phyloP scores from a whole-genome alignment of 2,888 invertebrate species.

The Actias luna region DNA sequence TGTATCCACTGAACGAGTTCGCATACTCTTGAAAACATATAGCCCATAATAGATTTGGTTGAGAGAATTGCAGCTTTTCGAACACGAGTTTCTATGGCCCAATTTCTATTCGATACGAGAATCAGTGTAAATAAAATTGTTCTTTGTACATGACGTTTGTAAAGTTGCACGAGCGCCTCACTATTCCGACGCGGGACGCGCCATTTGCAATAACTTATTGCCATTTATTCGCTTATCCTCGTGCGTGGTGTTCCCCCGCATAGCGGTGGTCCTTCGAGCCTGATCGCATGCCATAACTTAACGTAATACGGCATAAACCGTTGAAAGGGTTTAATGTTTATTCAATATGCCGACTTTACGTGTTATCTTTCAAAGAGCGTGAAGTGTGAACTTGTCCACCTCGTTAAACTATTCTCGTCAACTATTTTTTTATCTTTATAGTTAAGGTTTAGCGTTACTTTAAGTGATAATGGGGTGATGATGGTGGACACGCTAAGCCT shows the following conservation, averaged over 20 bases:
- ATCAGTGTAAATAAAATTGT: background rate
- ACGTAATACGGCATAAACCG: slow-evolving; percentile 30
- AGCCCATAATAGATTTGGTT: no score
- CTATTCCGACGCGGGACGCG: slow-evolving; percentile 28
- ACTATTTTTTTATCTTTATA: no score
- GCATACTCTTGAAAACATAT: no score
- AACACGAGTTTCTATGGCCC: no score
- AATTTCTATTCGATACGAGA: no score
- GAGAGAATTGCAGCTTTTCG: no score
- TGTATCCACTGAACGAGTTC: no score
- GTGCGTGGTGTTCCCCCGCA: slow-evolving; percentile 9
- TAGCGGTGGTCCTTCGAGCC: slow-evolving; percentile 10
- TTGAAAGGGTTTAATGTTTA: slow-evolving; percentile 26
- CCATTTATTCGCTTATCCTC: slow-evolving; percentile 42
- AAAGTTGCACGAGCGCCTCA: slow-evolving; percentile 17
- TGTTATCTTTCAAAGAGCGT: background rate
- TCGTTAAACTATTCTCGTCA: no score
- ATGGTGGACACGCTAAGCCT: no score
- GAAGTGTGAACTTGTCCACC: background rate
- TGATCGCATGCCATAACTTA: slow-evolving; percentile 35
- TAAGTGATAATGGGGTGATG: no score
- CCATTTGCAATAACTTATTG: slow-evolving; percentile 56
- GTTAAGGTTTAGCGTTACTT: no score
- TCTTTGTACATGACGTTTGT: background rate
- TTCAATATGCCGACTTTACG: slow-evolving; percentile 5